Base-by-base conservation (phyloP, 2,888 invertebrate genomes). In the Scaptomyza reducta region DNA sequence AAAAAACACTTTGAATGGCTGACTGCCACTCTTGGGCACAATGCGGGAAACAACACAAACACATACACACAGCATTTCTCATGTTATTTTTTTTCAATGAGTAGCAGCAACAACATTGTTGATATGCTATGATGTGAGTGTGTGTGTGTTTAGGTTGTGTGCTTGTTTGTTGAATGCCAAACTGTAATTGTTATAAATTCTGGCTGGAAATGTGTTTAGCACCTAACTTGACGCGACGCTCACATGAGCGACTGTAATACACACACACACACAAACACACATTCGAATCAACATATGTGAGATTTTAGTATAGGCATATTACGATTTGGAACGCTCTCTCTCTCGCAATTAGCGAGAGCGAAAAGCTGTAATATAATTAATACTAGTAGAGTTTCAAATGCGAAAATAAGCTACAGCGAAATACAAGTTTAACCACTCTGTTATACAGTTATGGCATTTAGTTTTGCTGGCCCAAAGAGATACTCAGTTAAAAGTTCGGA, bases 201-300 rank as follows among this genome's bases (percentile, higher is more conserved):
- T 31, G 51, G n/a, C 74, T 73, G 62, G 58, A 73, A 77, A 73
- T 77, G 57, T 68, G 53, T 77, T 73, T 77, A 74, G 62, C 77
- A 74, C 74, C 55, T 76, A 38, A 31, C 31, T 13, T 31, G 13
- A 9, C 13, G n/a, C 10, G 35, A 33, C 29, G 13, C 29, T 49
- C 47, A 18, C 16, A 18, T 44, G 68, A 11, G 33, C 27, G 7
- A 10, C 38, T 6, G 2, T 54, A 56, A 41, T 49, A 29, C 27
- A 40, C n/a, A 25, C 14, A 46, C 13, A 40, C 29, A 55, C 3
- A 45, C 27, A 49, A n/a, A n/a, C 40, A 50, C 9, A 18, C 5
- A 41, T 11, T 44, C 5, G 47, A 31, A 38, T 18, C 33, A 33
- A 38, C 18, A 33, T 50, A 27, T 51, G 29, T n/a, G 18, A 6